These are phyloP conservation scores for Sanderia malayensis DNA, from an alignment of 30 jellyfish, hydroid and myxozoan species.

Conservation along the genomic window DNA sequence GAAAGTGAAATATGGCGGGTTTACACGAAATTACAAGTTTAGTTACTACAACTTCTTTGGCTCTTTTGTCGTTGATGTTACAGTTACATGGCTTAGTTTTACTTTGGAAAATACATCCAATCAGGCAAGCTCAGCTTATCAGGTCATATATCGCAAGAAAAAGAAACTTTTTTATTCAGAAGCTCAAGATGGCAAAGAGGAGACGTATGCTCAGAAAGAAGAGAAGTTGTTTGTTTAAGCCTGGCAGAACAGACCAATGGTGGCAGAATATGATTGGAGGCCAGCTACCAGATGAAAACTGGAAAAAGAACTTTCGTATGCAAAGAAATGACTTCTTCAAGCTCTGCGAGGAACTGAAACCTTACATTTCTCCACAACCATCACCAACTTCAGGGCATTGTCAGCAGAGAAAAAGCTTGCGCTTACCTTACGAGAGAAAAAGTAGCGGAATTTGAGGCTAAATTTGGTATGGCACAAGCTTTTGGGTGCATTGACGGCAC, in stretches of 20 bases:
- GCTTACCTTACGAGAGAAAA: neutral
- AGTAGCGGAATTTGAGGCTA: neutral
- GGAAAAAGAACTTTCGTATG: neutral
- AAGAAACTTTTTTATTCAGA: no score
- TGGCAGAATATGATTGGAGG: neutral
- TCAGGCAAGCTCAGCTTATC: no score
- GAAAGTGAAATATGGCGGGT: no score
- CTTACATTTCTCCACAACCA: neutral
- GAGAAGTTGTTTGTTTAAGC: neutral
- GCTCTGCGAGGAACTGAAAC: neutral
- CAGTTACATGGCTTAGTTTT: no score
- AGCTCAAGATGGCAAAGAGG: no score
- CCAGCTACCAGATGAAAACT: neutral
- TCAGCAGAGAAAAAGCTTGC: neutral
- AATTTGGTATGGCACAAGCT: conserved; percentile 4
- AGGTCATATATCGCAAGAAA: no score
- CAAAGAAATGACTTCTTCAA: neutral
- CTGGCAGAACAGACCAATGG: neutral
- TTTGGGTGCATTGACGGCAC: conserved; percentile 16
- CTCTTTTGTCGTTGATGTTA: no score
- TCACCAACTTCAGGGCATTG: conserved; percentile 7
- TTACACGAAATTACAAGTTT: no score
- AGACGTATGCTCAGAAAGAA: neutral
- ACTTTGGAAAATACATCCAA: no score
- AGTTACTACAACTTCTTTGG: no score